These are phyloP conservation scores for Athripsodes cinereus DNA, from an alignment of 2,888 invertebrate genomes.

Conservation along the genomic window DNA sequence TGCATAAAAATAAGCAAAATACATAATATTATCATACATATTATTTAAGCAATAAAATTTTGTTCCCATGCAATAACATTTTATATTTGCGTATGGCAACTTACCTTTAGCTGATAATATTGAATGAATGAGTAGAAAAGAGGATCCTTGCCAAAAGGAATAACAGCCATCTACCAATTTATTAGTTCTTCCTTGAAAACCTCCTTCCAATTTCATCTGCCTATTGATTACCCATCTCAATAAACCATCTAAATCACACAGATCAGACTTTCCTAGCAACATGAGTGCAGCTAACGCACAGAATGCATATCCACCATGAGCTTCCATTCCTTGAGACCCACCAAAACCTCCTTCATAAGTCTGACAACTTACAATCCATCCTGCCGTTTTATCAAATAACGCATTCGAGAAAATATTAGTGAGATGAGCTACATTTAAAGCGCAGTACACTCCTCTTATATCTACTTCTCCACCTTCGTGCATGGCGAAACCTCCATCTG, in stretches of 20 bases:
- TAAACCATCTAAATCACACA: constrained; percentile 70
- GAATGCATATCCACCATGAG: constrained; percentile 99
- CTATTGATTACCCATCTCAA: constrained; percentile 83
- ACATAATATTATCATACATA: no score
- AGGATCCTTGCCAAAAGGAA: constrained; percentile 97
- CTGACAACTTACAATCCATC: constrained; percentile 94
- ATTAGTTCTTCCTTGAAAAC: constrained; percentile 96
- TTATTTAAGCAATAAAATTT: no score
- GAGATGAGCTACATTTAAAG: constrained; percentile 81
- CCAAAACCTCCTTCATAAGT: constrained; percentile 99
- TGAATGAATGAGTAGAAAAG: constrained; percentile 80
- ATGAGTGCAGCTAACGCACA: constrained; percentile 91
- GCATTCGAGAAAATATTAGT: constrained; percentile 71
- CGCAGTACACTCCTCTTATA: constrained; percentile 96
- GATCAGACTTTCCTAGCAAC: constrained; percentile 67
- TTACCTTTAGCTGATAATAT: constrained; percentile 51
- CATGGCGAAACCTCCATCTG: constrained; percentile 88
- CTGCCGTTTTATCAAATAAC: constrained; percentile 78
- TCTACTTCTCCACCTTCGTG: constrained; percentile 92
- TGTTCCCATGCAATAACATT: no score
- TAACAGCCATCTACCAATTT: constrained; percentile 98
- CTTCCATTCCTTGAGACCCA: constrained; percentile 90
- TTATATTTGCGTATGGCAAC: no score
- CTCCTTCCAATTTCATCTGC: constrained; percentile 93
- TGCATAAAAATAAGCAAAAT: no score